Evolutionary conservation across 2,113 vertebrate genomes (phyloP).

Genomic region (Emydocephalus ijimae): DNA sequence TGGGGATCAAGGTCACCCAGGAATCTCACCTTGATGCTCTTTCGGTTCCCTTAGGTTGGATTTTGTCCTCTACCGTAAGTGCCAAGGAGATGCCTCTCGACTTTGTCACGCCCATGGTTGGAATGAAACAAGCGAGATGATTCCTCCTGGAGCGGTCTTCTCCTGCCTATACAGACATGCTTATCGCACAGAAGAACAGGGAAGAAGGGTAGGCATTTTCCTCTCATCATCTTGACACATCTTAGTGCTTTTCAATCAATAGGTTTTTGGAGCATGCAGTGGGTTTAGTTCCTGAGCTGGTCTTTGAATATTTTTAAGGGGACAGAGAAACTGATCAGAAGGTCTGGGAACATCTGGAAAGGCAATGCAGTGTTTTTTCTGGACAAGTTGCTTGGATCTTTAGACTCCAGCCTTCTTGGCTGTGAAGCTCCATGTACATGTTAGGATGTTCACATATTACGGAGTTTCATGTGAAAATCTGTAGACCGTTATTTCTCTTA

Average conservation of each 20-base stretch:
- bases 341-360: neutral
- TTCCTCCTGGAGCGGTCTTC: slow-evolving; percentile 91
- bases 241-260: neutral
- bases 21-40: neutral
- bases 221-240: rapidly evolving
- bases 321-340: neutral
- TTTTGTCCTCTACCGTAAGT: slow-evolving; percentile 90
- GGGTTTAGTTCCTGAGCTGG: neutral
- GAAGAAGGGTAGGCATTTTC: slow-evolving; percentile 76
- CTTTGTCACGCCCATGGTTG: slow-evolving; percentile 93
- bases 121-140: slow-evolving; percentile 93
- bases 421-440: neutral
- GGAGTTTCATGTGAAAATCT: neutral
- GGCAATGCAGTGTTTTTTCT: neutral
- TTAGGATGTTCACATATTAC: neutral
- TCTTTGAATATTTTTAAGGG: neutral
- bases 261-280: rapidly evolving
- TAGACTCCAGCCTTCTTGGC: neutral
- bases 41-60: slow-evolving; percentile 75
- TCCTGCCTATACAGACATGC: slow-evolving; percentile 95
- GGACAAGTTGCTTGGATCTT: neutral
- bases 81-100: slow-evolving; percentile 90
- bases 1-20: neutral
- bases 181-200: slow-evolving; percentile 91
- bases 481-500: neutral